A percentile compares a stretch with the other conserved stretches of the same genome.
Conservation (phyloP, 2,113 vertebrate species). For the Triplophysa dalaica region DNA sequence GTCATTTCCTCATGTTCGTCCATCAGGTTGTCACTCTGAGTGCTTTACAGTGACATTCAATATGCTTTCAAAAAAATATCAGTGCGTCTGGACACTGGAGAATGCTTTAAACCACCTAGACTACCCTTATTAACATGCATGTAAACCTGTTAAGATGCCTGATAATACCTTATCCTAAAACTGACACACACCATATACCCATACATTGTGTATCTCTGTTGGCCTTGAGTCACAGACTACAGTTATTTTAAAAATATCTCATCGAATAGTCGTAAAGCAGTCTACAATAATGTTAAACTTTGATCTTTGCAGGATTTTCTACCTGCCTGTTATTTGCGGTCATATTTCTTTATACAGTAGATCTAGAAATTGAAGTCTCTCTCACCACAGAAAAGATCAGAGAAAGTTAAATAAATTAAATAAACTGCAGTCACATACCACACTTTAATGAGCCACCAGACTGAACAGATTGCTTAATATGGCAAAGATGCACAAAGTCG, state of each 20-base stretch:
- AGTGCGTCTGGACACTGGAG: background rate
- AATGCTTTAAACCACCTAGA: slow-evolving; percentile 2
- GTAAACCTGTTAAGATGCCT: slow-evolving; percentile 5
- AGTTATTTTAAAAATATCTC: no score
- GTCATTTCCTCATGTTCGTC: slow-evolving; percentile 16
- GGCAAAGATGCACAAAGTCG: background rate
- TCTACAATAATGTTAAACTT: background rate
- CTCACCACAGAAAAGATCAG: slow-evolving; percentile 7
- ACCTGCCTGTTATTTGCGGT: background rate
- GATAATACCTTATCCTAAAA: slow-evolving; percentile 2
- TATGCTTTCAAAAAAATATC: background rate
- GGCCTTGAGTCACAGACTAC: no score
- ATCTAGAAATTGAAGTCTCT: background rate
- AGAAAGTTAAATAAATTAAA: slow-evolving; percentile 12
- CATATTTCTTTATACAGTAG: background rate
- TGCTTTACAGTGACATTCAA: slow-evolving; percentile 4
- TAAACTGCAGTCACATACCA: slow-evolving; percentile 37
- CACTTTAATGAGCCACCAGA: slow-evolving; percentile 23
- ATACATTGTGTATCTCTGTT: no score
- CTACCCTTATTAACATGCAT: slow-evolving; percentile 12
- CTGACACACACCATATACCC: background rate
- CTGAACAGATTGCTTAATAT: slow-evolving; percentile 23
- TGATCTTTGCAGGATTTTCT: background rate
- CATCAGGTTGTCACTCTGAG: background rate
- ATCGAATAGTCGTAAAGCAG: no score